Conservation (phyloP, 2,113 vertebrate species). For the Parus major region DNA sequence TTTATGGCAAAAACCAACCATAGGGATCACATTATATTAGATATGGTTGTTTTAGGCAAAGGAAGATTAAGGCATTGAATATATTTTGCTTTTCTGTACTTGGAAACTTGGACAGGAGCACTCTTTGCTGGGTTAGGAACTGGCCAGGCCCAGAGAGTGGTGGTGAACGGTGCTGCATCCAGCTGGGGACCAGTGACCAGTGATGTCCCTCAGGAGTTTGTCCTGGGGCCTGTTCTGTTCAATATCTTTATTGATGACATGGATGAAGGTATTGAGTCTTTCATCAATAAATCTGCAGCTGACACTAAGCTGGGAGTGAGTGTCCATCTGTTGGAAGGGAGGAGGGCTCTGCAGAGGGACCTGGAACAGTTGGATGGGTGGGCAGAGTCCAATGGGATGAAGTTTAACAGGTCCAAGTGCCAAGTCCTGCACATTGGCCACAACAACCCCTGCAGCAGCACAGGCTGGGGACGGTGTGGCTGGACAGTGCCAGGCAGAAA, state of each 20-base stretch:
- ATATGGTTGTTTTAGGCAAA: background rate
- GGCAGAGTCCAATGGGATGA: background rate
- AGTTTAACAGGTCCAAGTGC: background rate
- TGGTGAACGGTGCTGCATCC: background rate
- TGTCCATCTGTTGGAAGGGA: background rate
- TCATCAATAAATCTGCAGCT: background rate
- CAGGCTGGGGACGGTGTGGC: background rate
- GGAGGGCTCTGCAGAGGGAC: background rate
- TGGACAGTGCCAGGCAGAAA: background rate
- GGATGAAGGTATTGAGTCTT: background rate
- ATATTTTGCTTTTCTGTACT: background rate
- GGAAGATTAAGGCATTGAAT: background rate
- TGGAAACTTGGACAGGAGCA: background rate
- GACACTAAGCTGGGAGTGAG: background rate
- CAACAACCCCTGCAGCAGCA: fast-evolving
- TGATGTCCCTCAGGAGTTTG: background rate
- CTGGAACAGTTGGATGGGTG: fast-evolving
- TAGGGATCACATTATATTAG: background rate
- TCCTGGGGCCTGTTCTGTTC: background rate
- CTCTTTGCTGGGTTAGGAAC: background rate
- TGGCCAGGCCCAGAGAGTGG: background rate
- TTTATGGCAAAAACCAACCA: background rate
- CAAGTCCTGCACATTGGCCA: background rate
- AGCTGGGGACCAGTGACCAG: background rate
- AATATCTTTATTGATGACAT: background rate